phyloP scores from a whole-genome alignment of 2,888 invertebrate genomes.

The Sphinx pinastri region DNA sequence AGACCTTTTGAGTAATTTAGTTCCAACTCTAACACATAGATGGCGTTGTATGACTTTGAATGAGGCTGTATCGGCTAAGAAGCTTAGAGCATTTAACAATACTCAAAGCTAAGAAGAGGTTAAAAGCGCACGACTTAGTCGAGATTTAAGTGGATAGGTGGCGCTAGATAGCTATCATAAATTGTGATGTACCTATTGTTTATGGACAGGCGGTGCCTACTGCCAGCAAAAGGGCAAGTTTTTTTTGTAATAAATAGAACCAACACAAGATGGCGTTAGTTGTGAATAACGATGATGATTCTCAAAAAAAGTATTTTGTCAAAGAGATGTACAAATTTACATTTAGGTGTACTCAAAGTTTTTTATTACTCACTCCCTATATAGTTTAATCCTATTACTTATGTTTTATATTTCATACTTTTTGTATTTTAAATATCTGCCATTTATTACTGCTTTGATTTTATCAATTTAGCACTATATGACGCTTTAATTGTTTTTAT shows the following conservation, averaged over 20 bases:
- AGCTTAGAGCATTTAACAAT: no score
- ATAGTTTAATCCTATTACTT: no score
- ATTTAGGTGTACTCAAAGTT: background rate
- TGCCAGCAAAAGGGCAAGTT: no score
- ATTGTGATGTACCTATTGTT: background rate
- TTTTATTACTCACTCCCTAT: background rate
- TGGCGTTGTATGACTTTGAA: background rate
- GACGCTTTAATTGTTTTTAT: background rate
- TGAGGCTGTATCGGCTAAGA: background rate
- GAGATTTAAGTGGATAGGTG: background rate
- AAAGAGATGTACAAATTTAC: slow-evolving; percentile 8
- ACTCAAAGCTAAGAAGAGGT: no score
- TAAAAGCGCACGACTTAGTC: background rate
- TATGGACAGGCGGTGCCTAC: background rate
- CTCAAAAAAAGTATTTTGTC: no score
- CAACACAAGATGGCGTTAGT: background rate
- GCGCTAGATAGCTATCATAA: background rate
- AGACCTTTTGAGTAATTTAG: slow-evolving; percentile 66
- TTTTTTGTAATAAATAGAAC: no score
- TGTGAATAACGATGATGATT: background rate
- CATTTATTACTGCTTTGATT: background rate
- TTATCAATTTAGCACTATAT: background rate
- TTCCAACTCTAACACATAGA: slow-evolving; percentile 3
- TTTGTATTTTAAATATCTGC: background rate
- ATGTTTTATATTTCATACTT: background rate